A percentile compares a stretch with the other conserved stretches of the same genome.
These are phyloP conservation scores for Horisme vitalbata DNA, from an alignment of 2,888 invertebrate species.

Conservation along the genomic window DNA sequence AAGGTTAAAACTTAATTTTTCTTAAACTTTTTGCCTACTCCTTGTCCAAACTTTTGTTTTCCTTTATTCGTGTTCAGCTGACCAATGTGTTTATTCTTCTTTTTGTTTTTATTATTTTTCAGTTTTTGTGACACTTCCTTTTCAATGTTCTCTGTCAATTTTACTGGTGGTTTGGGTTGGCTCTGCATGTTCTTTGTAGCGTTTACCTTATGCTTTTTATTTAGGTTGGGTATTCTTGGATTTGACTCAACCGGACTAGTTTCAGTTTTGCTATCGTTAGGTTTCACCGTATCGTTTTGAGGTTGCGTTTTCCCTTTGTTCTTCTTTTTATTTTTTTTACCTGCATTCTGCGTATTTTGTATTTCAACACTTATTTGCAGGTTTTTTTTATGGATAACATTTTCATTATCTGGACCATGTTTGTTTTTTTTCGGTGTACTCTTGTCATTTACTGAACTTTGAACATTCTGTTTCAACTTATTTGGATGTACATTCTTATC, in stretches of 20 bases:
- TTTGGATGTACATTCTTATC: conserved; percentile 9
- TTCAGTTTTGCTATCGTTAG: conserved; percentile 21
- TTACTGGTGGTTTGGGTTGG: conserved; percentile 40
- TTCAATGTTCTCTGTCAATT: conserved; percentile 55
- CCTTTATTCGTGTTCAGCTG: conserved; percentile 50
- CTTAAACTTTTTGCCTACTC: conserved; percentile 46
- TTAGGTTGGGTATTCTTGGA: conserved; percentile 40
- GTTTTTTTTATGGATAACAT: conserved; percentile 11
- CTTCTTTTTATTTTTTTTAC: conserved; percentile 42
- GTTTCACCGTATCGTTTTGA: conserved; percentile 17
- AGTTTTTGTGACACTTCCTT: conserved; percentile 58
- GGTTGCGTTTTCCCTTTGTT: conserved; percentile 37
- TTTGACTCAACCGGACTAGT: conserved; percentile 12
- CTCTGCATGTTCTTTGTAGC: conserved; percentile 5
- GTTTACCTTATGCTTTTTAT: conserved; percentile 39
- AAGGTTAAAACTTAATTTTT: conserved; percentile 38
- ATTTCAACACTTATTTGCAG: conserved; percentile 10
- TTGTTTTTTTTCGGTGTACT: conserved; percentile 11
- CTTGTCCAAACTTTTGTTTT: conserved; percentile 36
- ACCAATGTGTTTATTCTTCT: conserved; percentile 66
- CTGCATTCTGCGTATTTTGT: conserved; percentile 24
- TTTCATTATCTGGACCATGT: conserved; percentile 6
- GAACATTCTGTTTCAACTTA: conserved; percentile 15
- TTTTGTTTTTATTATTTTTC: conserved; percentile 61
- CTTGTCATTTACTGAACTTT: conserved; percentile 4